Evolutionary conservation across 2,113 vertebrate species (phyloP).

Genomic region (Corythornis cristatus): DNA sequence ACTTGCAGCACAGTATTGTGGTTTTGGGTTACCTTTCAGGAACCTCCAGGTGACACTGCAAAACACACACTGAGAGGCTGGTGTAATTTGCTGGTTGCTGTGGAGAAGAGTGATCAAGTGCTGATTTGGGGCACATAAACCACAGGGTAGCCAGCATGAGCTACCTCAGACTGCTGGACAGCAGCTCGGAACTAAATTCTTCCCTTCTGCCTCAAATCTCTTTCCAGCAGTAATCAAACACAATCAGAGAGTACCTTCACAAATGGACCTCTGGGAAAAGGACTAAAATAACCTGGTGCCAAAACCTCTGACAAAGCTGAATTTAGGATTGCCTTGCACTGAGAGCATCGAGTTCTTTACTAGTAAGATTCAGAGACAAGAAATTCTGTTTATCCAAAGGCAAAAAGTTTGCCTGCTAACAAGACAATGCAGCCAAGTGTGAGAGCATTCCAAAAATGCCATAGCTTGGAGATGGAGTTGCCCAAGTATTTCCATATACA

Average conservation of each 20-base stretch:
- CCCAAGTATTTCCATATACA: rapidly evolving
- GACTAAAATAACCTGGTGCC: neutral
- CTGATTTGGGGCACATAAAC: neutral
- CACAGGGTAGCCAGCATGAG: neutral
- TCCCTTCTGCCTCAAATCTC: neutral
- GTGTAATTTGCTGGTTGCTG: neutral
- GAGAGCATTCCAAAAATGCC: neutral
- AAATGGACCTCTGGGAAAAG: neutral
- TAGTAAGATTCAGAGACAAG: neutral
- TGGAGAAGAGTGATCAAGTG: neutral
- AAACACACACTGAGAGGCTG: neutral
- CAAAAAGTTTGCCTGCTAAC: neutral
- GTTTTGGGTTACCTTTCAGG: neutral
- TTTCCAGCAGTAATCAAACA: neutral
- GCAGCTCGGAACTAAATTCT: neutral
- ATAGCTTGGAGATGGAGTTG: neutral
- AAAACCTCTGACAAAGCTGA: neutral
- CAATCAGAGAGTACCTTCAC: neutral
- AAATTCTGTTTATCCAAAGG: neutral
- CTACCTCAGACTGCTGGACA: neutral
- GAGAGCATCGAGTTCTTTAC: neutral
- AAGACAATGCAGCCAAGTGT: rapidly evolving
- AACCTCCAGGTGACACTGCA: neutral
- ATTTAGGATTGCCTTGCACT: neutral
- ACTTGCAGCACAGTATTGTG: neutral